Evolutionary conservation across 2,888 invertebrate species (phyloP).

Genomic region (Tipula lateralis): DNA sequence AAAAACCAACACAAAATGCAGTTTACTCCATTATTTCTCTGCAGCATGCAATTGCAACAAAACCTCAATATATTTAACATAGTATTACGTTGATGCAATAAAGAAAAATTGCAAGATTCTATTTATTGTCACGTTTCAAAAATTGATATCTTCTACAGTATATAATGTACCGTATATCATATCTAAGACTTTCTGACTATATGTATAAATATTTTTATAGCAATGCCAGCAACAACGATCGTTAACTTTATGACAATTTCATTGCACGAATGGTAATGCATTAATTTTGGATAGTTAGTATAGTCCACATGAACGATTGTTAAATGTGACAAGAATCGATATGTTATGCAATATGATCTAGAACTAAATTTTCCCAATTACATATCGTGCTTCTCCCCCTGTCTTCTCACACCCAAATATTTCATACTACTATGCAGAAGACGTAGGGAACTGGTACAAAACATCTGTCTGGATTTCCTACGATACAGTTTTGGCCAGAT

Average conservation of each 20-base stretch:
- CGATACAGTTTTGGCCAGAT: too few species aligned
- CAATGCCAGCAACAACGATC: not conserved
- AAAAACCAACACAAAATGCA: not conserved
- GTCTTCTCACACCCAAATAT: too few species aligned
- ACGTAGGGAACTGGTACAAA: too few species aligned
- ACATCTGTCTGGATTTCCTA: too few species aligned
- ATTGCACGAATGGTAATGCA: slow-evolving; percentile 5
- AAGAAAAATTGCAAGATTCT: not conserved
- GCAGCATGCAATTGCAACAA: not conserved
- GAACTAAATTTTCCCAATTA: too few species aligned
- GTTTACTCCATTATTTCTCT: not conserved
- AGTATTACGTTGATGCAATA: not conserved
- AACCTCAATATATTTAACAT: not conserved
- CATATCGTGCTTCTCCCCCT: too few species aligned
- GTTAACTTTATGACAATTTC: not conserved
- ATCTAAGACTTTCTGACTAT: not conserved
- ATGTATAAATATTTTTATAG: not conserved
- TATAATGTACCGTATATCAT: not conserved
- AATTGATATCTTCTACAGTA: not conserved
- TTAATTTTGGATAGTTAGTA: not conserved
- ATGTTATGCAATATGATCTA: too few species aligned
- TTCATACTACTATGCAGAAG: too few species aligned
- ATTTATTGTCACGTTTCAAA: not conserved
- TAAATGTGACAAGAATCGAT: not conserved
- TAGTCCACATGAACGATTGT: not conserved